phyloP scores from a whole-genome alignment of 2,888 invertebrate genomes.

The Eupithecia pulchellata region DNA sequence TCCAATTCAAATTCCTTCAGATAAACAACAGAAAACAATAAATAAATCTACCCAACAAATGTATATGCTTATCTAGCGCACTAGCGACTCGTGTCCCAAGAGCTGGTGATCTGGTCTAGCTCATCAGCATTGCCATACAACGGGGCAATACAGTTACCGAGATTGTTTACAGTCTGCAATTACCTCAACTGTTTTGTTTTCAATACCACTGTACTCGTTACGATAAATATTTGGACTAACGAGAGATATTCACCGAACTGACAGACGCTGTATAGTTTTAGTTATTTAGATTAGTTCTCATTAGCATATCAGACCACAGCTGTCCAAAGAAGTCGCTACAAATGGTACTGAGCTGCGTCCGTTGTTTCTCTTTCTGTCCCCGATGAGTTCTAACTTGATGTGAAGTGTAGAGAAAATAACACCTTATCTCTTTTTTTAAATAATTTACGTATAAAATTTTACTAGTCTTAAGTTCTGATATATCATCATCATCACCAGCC shows the following conservation, averaged over 20 bases:
- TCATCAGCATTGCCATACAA: background rate
- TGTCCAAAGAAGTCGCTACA: background rate
- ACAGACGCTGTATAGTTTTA: background rate
- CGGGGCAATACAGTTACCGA: too few relatives aligned
- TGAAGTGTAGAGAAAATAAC: too few relatives aligned
- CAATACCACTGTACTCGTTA: too few relatives aligned
- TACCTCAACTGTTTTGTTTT: too few relatives aligned
- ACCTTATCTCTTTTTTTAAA: too few relatives aligned
- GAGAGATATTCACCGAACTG: too few relatives aligned
- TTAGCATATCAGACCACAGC: background rate
- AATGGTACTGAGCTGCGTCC: background rate
- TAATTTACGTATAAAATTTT: too few relatives aligned
- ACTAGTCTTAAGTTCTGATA: too few relatives aligned
- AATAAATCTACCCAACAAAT: background rate
- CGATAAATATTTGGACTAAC: too few relatives aligned
- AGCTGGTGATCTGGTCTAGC: background rate
- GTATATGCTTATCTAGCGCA: too few relatives aligned
- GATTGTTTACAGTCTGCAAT: too few relatives aligned
- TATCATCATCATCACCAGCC: too few relatives aligned
- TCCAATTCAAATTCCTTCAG: background rate
- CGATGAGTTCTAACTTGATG: background rate
- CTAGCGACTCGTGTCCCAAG: background rate
- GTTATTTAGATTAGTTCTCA: background rate
- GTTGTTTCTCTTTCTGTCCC: background rate
- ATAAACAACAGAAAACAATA: background rate